Evolutionary conservation across 2,113 vertebrate genomes (phyloP).

Genomic region (Chionodraco myersi): DNA sequence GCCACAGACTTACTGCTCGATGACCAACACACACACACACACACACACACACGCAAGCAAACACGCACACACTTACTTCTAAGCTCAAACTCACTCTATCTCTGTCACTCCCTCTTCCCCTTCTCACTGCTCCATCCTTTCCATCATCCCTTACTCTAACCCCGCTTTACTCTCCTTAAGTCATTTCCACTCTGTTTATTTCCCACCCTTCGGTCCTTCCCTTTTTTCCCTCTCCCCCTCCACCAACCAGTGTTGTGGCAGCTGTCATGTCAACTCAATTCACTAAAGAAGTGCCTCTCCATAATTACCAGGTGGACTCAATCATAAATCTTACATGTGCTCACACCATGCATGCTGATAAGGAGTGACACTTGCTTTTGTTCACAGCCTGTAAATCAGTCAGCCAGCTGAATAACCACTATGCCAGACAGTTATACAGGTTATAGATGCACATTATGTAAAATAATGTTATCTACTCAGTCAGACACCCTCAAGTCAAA

Average conservation of each 20-base stretch:
- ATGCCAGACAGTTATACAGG: neutral
- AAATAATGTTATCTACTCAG: conserved; percentile 14
- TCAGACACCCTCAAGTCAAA: neutral
- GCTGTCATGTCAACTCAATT: conserved; percentile 67
- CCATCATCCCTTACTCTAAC: conserved; percentile 24
- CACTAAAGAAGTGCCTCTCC: conserved; percentile 42
- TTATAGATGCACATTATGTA: conserved; percentile 12
- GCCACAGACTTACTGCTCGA: too few species aligned
- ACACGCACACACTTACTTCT: neutral
- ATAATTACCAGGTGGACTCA: conserved; percentile 68
- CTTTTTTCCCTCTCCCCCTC: neutral
- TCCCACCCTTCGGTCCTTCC: conserved; percentile 41
- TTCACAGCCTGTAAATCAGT: conserved; percentile 25
- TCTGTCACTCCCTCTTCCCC: neutral
- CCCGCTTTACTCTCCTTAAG: conserved; percentile 36
- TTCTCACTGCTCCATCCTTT: neutral
- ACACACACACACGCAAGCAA: neutral
- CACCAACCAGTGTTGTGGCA: conserved; percentile 53
- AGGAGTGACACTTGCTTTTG: conserved; percentile 19
- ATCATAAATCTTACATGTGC: conserved; percentile 61
- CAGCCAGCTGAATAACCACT: conserved; percentile 14
- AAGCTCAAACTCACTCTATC: conserved; percentile 17
- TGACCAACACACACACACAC: neutral
- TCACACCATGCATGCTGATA: conserved; percentile 44
- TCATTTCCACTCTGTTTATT: conserved; percentile 64